Evolutionary conservation across 2,888 invertebrate genomes (phyloP), one percentile per base, ranked within the genome.

Genomic region (Phragmatobia fuliginosa): DNA sequence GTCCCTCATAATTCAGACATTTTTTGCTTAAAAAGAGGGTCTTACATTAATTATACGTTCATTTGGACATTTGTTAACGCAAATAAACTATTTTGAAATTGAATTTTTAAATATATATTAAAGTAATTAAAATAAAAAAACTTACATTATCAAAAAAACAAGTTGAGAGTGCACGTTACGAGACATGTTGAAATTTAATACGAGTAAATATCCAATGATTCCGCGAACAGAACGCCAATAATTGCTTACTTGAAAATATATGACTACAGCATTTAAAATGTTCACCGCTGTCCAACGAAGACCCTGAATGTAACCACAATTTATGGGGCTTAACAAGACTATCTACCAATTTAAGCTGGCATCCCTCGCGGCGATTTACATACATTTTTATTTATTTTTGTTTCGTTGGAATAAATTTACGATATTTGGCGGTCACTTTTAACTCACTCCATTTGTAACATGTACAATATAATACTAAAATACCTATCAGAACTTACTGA

Each of bases 201-300:
- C n/a, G n/a, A n/a, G n/a, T 83, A 83, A 85, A 80, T 77, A 77
- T 72, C 70, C 65, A 72, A 60, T 38, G 33, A 70, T 66, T 31
- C 45, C 36, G 63, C 70, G 60, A 41, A 70, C 73, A 72, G 70
- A 82, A 78, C 76, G 72, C 75, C 83, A 84, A 85, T 86, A 52
- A 33, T 80, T 85, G 84, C 87, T 81, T 82, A 76, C 74, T 77
- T 76, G 84, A 79, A 86, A 88, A 89, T 87, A 85, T 88, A 87
- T 88, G 77, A 73, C 68, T 71, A 76, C 60, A 77, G 82, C 83
- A 77, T 84, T 87, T 82, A 74, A 86, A 87, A 81, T 80, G 81
- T 75, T 75, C 74, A 70, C 73, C 75, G 72, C 72, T 81, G 80
- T 81, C 80, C 81, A 81, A 81, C 79, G 70, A 73, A 70, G 74